phyloP scores from a whole-genome alignment of 2,113 vertebrate genomes.

The Heterotis niloticus region DNA sequence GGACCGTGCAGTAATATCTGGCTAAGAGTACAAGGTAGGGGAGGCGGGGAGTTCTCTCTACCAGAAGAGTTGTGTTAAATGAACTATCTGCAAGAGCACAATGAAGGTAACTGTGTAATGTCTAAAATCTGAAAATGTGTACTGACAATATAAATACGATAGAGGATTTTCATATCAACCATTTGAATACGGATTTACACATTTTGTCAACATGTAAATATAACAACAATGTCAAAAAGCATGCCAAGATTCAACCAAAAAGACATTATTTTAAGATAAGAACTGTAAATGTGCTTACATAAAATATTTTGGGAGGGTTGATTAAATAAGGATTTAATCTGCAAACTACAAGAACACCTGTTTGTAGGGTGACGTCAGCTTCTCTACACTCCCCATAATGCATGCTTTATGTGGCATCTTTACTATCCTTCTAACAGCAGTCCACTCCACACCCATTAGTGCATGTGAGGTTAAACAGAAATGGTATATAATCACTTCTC shows the following conservation, averaged over 20 bases:
- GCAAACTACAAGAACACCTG: background rate
- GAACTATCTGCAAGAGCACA: too few species aligned
- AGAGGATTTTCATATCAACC: background rate
- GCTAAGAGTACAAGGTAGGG: slow-evolving; percentile 39
- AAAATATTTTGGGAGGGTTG: background rate
- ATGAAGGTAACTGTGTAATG: too few species aligned
- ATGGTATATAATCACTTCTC: background rate
- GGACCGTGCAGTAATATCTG: slow-evolving; percentile 43
- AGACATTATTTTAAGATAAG: slow-evolving; percentile 1
- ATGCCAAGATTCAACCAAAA: background rate
- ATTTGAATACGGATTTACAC: background rate
- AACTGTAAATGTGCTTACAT: slow-evolving; percentile 7
- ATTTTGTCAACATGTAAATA: background rate
- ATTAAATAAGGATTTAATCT: slow-evolving; percentile 23
- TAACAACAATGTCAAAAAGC: background rate
- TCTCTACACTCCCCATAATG: slow-evolving; percentile 33
- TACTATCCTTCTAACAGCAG: background rate
- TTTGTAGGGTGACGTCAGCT: slow-evolving; percentile 9
- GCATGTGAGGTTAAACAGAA: background rate
- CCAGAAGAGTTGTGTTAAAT: too few species aligned
- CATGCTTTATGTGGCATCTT: slow-evolving; percentile 17
- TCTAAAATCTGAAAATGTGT: too few species aligned
- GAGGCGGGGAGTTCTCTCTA: slow-evolving; percentile 12
- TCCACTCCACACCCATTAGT: slow-evolving; percentile 11
- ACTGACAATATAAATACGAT: too few species aligned